Evolutionary conservation across 2,797 vertebrate genomes (phyloP).

Genomic region (Enteromius thamalakanensis): DNA sequence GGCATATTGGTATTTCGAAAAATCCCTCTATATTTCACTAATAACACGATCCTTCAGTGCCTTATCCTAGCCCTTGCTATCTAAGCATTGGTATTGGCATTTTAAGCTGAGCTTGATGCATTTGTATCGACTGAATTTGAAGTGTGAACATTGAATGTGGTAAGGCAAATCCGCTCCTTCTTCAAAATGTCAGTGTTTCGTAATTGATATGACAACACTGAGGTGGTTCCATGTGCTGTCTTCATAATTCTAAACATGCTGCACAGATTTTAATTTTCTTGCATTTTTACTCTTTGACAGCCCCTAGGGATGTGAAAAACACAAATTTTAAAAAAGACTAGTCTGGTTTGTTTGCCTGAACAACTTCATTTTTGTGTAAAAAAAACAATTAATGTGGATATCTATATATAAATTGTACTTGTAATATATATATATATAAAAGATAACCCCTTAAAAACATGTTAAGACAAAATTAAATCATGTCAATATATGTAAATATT

Average conservation of each 20-base stretch:
- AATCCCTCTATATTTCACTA: constrained; percentile 55
- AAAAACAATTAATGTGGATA: not conserved
- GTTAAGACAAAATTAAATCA: no score
- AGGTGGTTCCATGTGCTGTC: not conserved
- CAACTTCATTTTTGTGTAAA: not conserved
- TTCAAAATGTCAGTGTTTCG: constrained; percentile 67
- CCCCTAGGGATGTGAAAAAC: not conserved
- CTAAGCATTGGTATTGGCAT: constrained; percentile 56
- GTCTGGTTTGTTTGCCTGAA: not conserved
- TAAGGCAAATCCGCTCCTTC: constrained; percentile 42
- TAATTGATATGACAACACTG: constrained; percentile 53
- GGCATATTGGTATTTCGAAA: constrained; percentile 49
- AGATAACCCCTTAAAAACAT: no score
- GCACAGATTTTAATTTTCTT: not conserved
- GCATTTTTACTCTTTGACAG: not conserved
- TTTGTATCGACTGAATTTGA: constrained; percentile 60
- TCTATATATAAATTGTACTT: no score
- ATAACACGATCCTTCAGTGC: constrained; percentile 41
- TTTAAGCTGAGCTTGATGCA: constrained; percentile 50
- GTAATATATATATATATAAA: no score
- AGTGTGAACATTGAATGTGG: constrained; percentile 18
- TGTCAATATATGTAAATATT: no score
- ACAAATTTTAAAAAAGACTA: not conserved
- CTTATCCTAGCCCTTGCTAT: constrained; percentile 47
- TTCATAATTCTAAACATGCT: not conserved